Evolutionary conservation across 2,888 invertebrate species (phyloP).

Genomic region (Callyntrura guangdongensis): DNA sequence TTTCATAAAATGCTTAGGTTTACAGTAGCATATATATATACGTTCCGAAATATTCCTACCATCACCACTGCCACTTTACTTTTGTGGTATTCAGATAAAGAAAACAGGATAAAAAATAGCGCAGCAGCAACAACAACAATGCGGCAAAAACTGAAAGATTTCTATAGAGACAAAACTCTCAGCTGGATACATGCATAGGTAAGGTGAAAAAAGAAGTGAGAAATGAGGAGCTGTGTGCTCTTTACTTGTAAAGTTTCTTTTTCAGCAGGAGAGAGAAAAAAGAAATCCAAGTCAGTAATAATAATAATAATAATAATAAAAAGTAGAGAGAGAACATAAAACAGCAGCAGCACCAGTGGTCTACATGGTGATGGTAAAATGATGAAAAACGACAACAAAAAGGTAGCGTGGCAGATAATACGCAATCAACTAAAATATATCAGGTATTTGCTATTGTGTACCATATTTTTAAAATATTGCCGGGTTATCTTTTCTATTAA

Average conservation of each 20-base stretch:
- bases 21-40: not conserved
- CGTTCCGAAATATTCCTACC: too few species aligned
- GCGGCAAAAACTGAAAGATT: slow-evolving; percentile 74
- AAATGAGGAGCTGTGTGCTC: not conserved
- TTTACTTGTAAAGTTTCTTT: too few species aligned
- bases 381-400: slow-evolving; percentile 18
- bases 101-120: slow-evolving; percentile 57
- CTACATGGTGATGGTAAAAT: not conserved
- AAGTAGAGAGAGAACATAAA: not conserved
- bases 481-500: too few species aligned
- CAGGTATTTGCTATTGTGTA: not conserved
- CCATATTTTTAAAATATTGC: not conserved
- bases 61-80: not conserved
- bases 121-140: slow-evolving; percentile 56
- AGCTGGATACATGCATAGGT: slow-evolving; percentile 61
- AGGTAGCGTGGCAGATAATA: slow-evolving; percentile 38
- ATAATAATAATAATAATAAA: slow-evolving; percentile 4
- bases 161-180: slow-evolving; percentile 51
- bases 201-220: not conserved
- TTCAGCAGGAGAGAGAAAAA: too few species aligned
- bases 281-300: too few species aligned
- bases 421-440: slow-evolving; percentile 14
- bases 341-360: too few species aligned
- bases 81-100: slow-evolving; percentile 51
- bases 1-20: not conserved